Base-by-base conservation (phyloP, 2,113 vertebrate genomes). In the Anolis sagrei region DNA sequence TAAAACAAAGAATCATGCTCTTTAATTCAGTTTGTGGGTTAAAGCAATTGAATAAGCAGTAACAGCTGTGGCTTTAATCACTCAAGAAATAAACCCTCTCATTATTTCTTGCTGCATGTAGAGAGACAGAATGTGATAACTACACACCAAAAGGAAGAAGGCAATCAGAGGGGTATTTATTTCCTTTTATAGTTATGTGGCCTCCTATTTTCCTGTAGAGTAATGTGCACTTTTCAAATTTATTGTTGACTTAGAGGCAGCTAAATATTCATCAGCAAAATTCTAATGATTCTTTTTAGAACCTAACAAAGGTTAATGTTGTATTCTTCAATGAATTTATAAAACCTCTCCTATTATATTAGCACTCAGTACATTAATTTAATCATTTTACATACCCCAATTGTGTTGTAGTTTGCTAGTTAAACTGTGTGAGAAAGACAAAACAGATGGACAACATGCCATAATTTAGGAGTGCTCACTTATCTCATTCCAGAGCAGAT, bases 11-110 rank as follows among this genome's bases (percentile, higher is more conserved):
- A 89, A 69, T 83, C 70, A 83, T 51, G 76, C 23, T 32, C 49
- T 86, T 92, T 92, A 73, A 86, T 69, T 81, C 5, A 79, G 61
- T 88, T 88, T 77, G 69, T 19, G 76, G 36, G 90, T 90, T 89
- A 92, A 92, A 86, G 86, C 82, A 89, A 90, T 91, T 68, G 84
- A 91, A 14, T 93, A 94, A 93, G 87, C n/a, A 10, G 34, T 73
- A 94, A 94, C 93, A 95, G 90, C 91, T 95, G 93, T 91, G 91
- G 89, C 88, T 95, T 93, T 94, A 92, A 94, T 93, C 92, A 92
- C 87, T 81, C 84, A 89, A 94, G 93, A 92, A 95, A 95, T 93
- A 91, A 95, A 94, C 84, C 21, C 88, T 93, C 91, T 86, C 81
- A 94, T 94, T 93, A 93, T 90, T 78, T 70, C 61, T 83, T 89